Evolutionary conservation across 53 echinoderm and acorn worm genomes (phyloP), one percentile per base, ranked within the genome.

Genomic region (Apostichopus leukothele): DNA sequence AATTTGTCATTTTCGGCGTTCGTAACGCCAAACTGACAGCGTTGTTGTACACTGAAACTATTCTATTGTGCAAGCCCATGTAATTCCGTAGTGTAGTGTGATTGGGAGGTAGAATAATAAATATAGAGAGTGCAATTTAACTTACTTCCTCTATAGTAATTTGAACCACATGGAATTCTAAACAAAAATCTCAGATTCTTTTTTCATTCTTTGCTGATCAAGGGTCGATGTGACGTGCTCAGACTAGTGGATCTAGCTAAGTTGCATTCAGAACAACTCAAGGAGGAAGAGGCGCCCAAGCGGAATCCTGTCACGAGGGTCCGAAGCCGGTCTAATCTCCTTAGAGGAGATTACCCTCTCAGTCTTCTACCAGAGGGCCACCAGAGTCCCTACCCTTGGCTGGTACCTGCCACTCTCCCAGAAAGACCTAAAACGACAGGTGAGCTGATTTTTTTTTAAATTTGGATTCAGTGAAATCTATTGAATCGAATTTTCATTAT

Each of bases 211-310:
- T 63, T 67, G 3, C 23, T 57, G 16, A 26, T 50, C 51, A 18
- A 98, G 98, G 98, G 98, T 61, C 90, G 94, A 50, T 96, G 95
- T 25, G 98, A 98, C 54, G 98, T 98, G 8, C 89, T 96, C 74
- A 95, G 95, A 86, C 86, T 98, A 12, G 98, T 98, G 50, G 98
- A 98, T 84, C 91, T 98, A 13, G 92, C 95, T 63, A 92, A 95
- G 90, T 76, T 96, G 13, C 94, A 92, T 75, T 50, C 87, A 50
- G 90, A 87, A 39, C 91, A 89, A 60, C 74, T 92, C 59, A 76
- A 63, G 27, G 80, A 78, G 57, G 50, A 60, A 78, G 61, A 78
- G 79, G 4, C 14, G 8, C 26, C 86, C 11, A 87, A 53, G 60
- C 13, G 13, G 22, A 52, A 57, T 1, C 9, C 53, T 12, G 60